These are phyloP conservation scores for Streptopelia turtur DNA, from an alignment of 2,797 vertebrate species.

Conservation along the genomic window DNA sequence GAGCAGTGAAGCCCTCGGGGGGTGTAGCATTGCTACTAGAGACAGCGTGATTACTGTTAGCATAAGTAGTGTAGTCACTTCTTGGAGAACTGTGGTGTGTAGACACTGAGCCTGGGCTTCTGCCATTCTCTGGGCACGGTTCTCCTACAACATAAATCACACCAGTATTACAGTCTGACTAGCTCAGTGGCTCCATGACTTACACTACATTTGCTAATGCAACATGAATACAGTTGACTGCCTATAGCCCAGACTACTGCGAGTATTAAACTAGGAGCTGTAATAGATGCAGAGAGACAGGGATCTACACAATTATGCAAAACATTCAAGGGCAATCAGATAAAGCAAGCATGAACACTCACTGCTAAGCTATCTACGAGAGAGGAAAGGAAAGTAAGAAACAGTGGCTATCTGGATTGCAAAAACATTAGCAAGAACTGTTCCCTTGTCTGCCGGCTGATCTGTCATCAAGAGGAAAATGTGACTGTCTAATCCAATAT, in stretches of 20 bases:
- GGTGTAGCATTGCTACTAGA: constrained; percentile 78
- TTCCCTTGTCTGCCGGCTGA: constrained; percentile 36
- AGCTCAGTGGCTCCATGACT: neutral
- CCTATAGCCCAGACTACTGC: neutral
- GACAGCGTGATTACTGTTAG: constrained; percentile 83
- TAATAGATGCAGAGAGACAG: constrained; percentile 43
- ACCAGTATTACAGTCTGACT: neutral
- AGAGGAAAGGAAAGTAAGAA: neutral
- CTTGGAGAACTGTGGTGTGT: constrained; percentile 97
- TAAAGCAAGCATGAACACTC: constrained; percentile 16
- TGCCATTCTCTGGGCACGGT: constrained; percentile 92
- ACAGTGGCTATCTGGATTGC: neutral
- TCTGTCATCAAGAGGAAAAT: constrained; percentile 39
- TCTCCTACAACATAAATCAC: constrained; percentile 83
- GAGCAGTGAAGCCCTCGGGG: constrained; percentile 79
- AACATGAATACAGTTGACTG: neutral
- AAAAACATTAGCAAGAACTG: neutral
- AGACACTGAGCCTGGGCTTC: constrained; percentile 92
- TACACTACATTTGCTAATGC: constrained; percentile 3
- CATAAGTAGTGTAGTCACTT: constrained; percentile 90
- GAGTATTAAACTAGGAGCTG: constrained; percentile 2
- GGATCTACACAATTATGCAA: constrained; percentile 28
- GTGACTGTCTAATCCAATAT: constrained; percentile 58
- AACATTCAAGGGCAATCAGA: constrained; percentile 24
- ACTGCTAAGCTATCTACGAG: neutral